Conservation (phyloP, 2,797 vertebrate genomes). For the Anguilla pacifica region DNA sequence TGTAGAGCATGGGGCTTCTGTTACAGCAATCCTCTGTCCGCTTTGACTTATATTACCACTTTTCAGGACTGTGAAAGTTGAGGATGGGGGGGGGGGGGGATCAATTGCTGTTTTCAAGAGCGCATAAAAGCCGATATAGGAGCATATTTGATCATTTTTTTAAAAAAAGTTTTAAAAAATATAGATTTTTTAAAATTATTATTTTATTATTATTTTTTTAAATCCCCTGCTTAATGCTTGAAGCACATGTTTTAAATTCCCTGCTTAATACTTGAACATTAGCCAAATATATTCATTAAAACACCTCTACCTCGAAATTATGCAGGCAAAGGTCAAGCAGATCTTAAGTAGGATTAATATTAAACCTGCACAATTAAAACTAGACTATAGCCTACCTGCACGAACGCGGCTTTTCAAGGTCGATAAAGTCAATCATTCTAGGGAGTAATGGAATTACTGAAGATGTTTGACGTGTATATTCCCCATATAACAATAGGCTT, state of each 20-base stretch:
- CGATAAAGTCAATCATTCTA: not conserved
- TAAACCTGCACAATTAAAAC: not conserved
- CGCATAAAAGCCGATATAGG: not conserved
- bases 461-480: not conserved
- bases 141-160: not conserved
- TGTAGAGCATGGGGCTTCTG: not conserved
- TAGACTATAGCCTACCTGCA: not conserved
- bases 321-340: not conserved
- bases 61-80: not conserved
- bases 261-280: not conserved
- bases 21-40: not conserved
- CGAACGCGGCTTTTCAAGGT: not conserved
- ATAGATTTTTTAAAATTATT: too few relatives aligned
- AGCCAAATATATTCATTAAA: not conserved
- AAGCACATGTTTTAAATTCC: not conserved
- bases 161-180: too few relatives aligned
- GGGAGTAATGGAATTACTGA: not conserved
- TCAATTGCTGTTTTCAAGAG: not conserved
- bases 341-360: not conserved
- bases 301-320: not conserved
- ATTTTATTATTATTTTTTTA: too few relatives aligned
- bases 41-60: constrained; percentile 3
- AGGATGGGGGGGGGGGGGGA: not conserved
- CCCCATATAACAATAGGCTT: not conserved
- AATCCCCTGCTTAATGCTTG: not conserved